Evolutionary conservation across 2,797 vertebrate species (phyloP), one percentile per base, ranked within the genome.

Genomic region (Microtus obscurus): DNA sequence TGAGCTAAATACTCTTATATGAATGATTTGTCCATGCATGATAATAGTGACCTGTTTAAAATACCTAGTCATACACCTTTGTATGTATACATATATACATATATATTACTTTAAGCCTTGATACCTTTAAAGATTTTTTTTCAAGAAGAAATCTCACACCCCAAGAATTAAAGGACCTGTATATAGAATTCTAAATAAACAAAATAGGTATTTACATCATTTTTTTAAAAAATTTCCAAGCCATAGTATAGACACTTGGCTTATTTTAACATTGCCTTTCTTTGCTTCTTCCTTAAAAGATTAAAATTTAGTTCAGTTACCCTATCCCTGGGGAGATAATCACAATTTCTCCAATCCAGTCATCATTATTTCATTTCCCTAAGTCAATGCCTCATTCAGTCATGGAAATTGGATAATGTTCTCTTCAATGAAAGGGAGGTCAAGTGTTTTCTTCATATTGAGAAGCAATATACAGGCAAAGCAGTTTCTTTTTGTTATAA

Each of bases 221-320:
- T 89, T 86, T 11, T 16, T 17, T 6, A 76, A 40, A 69, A 76
- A 40, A 69, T 7, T 82, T 71, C 59, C 23, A 90, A 90, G 8
- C 11, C 29, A 59, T 61, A 6, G 73, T 14, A 16, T 77, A 56
- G 21, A 76, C 43, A 87, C 9, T 37, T 13, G 23, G 4, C 4
- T 12, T 80, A 53, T 95, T 94, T 92, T n/a, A 90, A 12, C 5
- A 48, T 3, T 45, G 63, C 71, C 14, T 83, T 17, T 17, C 40
- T 51, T 91, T 73, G 48, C 14, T 80, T 85, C n/a, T 89, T 97
- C 23, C 51, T 86, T 85, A 45, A 5, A 21, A 67, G 23, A 87
- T 16, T 56, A 82, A 88, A 78, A 67, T 86, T 93, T 67, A 74
- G 11, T 93, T 95, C 40, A 37, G 11, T 53, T 96, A 25, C 23